Evolutionary conservation across 1,140 invertebrate species (phyloP).

Genomic region (Drosophila pseudoobscura): DNA sequence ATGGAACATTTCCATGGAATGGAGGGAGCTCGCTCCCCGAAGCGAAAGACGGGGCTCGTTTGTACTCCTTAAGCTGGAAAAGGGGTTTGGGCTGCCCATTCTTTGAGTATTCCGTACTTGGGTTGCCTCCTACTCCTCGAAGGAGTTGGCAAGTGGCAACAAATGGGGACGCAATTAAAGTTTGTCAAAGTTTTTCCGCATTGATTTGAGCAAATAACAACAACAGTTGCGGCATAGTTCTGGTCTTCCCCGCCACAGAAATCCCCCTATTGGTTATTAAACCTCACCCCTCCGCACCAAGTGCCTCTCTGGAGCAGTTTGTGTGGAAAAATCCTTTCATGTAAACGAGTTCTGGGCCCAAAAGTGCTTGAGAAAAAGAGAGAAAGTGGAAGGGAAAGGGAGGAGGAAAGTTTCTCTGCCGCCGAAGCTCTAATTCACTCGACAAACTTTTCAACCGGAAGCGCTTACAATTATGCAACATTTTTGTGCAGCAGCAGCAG

Average conservation of each 20-base stretch:
- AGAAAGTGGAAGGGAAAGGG: not conserved
- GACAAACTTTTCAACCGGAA: slow-evolving; percentile 76
- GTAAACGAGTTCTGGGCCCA: slow-evolving; percentile 64
- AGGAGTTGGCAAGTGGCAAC: no score
- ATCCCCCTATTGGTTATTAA: slow-evolving; percentile 46
- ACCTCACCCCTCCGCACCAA: not conserved
- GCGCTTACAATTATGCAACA: slow-evolving; percentile 81
- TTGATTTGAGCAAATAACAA: slow-evolving; percentile 75
- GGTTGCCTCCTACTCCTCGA: slow-evolving; percentile 9
- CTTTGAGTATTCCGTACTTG: slow-evolving; percentile 15
- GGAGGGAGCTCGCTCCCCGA: no score
- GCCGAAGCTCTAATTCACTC: slow-evolving; percentile 61
- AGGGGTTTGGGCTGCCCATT: no score
- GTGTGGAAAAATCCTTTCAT: slow-evolving; percentile 58
- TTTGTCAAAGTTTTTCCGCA: slow-evolving; percentile 68
- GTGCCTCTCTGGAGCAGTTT: slow-evolving; percentile 20
- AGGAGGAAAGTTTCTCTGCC: slow-evolving; percentile 39
- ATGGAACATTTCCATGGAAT: slow-evolving; percentile 20
- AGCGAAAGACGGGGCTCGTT: no score
- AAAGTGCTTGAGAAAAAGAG: slow-evolving; percentile 3
- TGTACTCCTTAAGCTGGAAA: no score
- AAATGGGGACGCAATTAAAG: slow-evolving; percentile 63
- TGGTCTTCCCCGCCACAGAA: not conserved
- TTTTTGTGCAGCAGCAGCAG: slow-evolving; percentile 67
- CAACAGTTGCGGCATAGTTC: slow-evolving; percentile 69